Percentiles rank a stretch among this genome's conserved stretches.
Evolutionary conservation across 2,113 vertebrate genomes (phyloP).

Genomic region (Chamaea fasciata): DNA sequence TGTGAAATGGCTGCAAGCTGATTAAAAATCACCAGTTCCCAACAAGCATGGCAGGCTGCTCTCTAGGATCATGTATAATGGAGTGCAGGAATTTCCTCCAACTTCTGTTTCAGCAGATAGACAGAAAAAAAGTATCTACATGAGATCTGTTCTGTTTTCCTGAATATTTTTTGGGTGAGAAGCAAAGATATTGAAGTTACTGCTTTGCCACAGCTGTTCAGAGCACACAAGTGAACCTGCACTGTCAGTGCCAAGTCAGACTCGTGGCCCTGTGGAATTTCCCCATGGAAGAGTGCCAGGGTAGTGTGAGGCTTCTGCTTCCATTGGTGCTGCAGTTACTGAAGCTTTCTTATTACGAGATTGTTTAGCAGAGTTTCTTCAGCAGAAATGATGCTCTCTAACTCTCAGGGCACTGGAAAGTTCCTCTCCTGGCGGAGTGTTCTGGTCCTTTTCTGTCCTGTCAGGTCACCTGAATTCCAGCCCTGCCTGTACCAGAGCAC

Average conservation of each 20-base stretch:
- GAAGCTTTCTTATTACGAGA: background rate
- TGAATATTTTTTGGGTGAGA: background rate
- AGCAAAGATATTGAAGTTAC: background rate
- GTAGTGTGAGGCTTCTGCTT: background rate
- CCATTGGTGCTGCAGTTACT: background rate
- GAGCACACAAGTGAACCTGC: background rate
- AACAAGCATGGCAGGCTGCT: background rate
- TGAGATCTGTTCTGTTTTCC: background rate
- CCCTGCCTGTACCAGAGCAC: background rate
- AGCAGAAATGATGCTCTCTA: background rate
- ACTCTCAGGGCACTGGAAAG: background rate
- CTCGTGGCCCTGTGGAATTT: background rate
- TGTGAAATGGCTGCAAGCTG: background rate
- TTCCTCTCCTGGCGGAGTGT: background rate
- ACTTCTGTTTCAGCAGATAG: background rate
- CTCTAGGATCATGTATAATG: accelerated
- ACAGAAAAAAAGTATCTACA: background rate
- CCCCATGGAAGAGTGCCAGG: background rate
- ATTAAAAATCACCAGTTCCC: background rate
- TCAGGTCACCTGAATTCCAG: background rate
- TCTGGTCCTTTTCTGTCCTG: background rate
- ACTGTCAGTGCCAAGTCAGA: background rate
- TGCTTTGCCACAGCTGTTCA: background rate
- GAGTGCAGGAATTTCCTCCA: background rate
- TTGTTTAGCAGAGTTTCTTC: background rate